Evolutionary conservation across 2,797 vertebrate species (phyloP), one percentile per base, ranked within the genome.

Genomic region (Synaphobranchus kaupii): DNA sequence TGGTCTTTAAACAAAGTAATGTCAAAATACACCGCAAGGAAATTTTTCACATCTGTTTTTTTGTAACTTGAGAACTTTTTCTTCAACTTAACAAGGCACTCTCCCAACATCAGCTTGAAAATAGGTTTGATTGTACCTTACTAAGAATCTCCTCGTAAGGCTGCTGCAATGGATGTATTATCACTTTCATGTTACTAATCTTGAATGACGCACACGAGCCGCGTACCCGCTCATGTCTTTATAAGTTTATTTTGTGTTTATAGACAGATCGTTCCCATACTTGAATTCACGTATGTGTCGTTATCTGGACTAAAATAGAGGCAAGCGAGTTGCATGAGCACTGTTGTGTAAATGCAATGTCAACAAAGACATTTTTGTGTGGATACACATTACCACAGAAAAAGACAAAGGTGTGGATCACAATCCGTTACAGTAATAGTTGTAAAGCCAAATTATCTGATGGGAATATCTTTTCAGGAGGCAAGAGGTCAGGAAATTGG

Each of bases 401-500:
- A 50, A 47, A 81, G 44, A 44, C 71, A 10, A 47, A 50, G 44
- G 78, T 48, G 44, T 48, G 44, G 78, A 25, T 50, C 47, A 1
- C 22, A 25, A 81, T 81, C 22, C 20, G 22, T 48, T 50, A 50
- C 78, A 81, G 78, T 5, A 81, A 50, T 28, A 12, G 47, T 5
- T 12, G 47, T 25, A 50, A 81, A 48, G 28, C 47, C n/a, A 48
- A 22, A 81, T n/a, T 50, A 81, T 81, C 20, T 12, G 78, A 80
- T n/a, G 78, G 47, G 78, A 81, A 81, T 81, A 81, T 47, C 76
- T 80, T 39, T 80, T 80, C 28, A 47, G 78, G 78, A 90, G 88
- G 88, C 91, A 94, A 93, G 92, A 87, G 89, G 93, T 94, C 95
- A 95, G 95, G 95, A 95, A 95, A 96, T 96, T 95, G 94, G 94